Evolutionary conservation across 2,113 vertebrate genomes (phyloP).

Genomic region (Nothocercus nigrocapillus): DNA sequence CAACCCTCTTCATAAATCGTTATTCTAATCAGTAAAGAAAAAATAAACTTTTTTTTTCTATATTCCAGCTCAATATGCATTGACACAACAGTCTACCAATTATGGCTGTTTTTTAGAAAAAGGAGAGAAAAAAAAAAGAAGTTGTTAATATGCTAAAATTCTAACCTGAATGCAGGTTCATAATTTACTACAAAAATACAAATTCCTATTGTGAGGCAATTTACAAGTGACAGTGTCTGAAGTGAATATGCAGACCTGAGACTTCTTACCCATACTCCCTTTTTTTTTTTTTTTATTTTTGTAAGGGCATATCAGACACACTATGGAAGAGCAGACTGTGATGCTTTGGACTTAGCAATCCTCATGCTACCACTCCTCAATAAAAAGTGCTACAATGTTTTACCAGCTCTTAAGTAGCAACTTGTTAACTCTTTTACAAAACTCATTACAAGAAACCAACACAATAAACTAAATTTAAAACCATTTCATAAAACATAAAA

Average conservation of each 20-base stretch:
- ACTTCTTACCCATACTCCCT: background rate
- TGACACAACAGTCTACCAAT: background rate
- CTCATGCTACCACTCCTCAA: background rate
- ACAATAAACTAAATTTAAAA: background rate
- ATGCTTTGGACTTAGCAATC: background rate
- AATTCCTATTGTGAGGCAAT: background rate
- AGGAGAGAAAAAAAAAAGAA: background rate
- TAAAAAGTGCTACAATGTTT: background rate
- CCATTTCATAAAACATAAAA: background rate
- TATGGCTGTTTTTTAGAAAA: background rate
- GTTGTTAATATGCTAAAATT: background rate
- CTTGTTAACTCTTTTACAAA: background rate
- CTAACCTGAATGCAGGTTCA: background rate
- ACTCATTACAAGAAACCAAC: background rate
- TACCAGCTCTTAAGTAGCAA: background rate
- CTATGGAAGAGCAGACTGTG: rapidly evolving
- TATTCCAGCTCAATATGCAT: background rate
- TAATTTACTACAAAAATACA: slow-evolving; percentile 4
- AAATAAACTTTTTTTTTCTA: background rate
- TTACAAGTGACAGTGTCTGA: background rate
- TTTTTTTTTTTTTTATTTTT: background rate
- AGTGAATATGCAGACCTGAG: background rate
- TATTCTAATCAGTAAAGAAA: background rate
- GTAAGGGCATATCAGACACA: background rate
- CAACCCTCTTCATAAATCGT: background rate